These are phyloP conservation scores for Pterocles gutturalis DNA, from an alignment of 2,113 vertebrate genomes.

Conservation along the genomic window DNA sequence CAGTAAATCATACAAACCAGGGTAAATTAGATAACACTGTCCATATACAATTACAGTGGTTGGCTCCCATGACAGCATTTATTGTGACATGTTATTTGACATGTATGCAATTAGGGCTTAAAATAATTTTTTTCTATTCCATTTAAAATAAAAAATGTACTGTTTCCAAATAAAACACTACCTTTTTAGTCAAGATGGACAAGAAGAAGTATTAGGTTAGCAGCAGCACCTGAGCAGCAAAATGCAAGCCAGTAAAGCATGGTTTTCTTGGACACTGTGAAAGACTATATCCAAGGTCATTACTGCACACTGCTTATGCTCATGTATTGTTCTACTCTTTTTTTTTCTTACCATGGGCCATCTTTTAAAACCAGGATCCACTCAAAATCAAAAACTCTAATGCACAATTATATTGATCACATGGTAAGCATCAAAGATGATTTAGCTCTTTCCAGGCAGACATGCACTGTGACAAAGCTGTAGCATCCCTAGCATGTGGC, in stretches of 20 bases:
- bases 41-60: conserved; percentile 75
- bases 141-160: conserved; percentile 83
- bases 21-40: conserved; percentile 78
- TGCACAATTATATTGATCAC: background rate
- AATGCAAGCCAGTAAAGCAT: conserved; percentile 35
- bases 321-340: background rate
- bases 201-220: conserved; percentile 65
- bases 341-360: background rate
- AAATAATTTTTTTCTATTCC: conserved; percentile 81
- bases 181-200: conserved; percentile 73
- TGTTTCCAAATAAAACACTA: conserved; percentile 71
- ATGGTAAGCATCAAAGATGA: background rate
- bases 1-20: conserved; percentile 75
- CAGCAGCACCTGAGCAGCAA: conserved; percentile 47
- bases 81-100: conserved; percentile 83
- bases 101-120: conserved; percentile 80
- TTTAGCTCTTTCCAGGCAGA: background rate
- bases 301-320: background rate
- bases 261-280: conserved; percentile 23
- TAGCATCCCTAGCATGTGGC: rapidly evolving
- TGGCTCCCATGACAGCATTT: conserved; percentile 79
- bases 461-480: rapidly evolving
- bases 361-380: background rate
- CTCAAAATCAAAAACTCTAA: background rate
- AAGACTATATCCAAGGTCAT: conserved; percentile 15